phyloP scores from a whole-genome alignment of 2,113 vertebrate species.

The Aythya baeri region DNA sequence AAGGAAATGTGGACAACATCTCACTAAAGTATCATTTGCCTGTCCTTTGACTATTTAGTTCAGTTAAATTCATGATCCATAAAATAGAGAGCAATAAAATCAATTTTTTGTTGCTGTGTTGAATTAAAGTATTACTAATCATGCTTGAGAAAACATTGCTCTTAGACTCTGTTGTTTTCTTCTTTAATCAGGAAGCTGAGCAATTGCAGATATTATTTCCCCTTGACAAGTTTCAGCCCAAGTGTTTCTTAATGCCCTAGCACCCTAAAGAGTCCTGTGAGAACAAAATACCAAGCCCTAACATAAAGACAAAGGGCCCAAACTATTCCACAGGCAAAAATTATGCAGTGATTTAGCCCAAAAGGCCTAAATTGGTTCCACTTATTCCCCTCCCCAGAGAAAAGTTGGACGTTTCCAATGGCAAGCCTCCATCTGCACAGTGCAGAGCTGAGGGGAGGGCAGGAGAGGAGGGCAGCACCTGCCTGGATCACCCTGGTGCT shows the following conservation, averaged over 20 bases:
- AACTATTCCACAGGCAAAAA: fast-evolving
- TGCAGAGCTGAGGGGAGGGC: no score
- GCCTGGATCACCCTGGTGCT: fast-evolving
- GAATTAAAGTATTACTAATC: conserved; percentile 60
- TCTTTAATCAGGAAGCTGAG: conserved; percentile 8
- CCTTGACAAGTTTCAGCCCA: not conserved
- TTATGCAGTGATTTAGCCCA: fast-evolving
- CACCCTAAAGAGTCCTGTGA: not conserved
- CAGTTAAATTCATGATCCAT: conserved; percentile 72
- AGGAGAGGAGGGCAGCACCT: not conserved
- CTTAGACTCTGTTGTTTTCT: not conserved
- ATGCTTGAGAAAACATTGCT: conserved; percentile 36
- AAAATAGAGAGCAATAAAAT: conserved; percentile 67
- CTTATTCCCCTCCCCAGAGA: not conserved
- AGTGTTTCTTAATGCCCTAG: not conserved
- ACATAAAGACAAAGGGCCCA: not conserved
- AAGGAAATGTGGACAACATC: conserved; percentile 44
- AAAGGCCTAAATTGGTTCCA: not conserved
- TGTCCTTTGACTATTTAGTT: conserved; percentile 58
- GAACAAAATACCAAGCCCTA: not conserved
- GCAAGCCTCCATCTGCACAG: not conserved
- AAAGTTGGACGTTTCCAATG: not conserved
- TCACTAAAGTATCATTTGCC: conserved; percentile 48
- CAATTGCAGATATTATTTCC: conserved; percentile 18
- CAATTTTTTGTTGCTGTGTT: conserved; percentile 21